Evolutionary conservation across 2,888 invertebrate species (phyloP), one percentile per base, ranked within the genome.

Genomic region (Ectemnius cavifrons): DNA sequence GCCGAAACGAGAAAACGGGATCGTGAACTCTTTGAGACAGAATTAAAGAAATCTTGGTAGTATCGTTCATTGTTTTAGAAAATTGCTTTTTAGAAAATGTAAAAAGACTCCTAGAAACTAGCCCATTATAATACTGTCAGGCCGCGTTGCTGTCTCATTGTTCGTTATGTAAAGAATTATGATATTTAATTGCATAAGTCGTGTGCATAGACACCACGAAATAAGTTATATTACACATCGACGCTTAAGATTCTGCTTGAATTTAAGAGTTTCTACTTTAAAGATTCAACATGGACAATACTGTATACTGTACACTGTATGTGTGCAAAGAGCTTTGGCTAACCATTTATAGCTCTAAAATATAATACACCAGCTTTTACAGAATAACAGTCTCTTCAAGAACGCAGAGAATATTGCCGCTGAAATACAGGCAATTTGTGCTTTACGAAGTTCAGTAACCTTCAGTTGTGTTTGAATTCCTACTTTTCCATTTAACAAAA

Each of bases 251-350:
- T 74, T 46, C 67, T 37, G 68, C 59, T 64, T 73, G 63, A 76
- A 65, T 81, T 73, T 63, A 68, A 74, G 45, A 75, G 67, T 6
- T 69, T 68, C 46, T 45, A 23, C 60, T 76, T 67, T 63, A 61
- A 66, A 73, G 72, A 66, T 62, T 69, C 76, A 76, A 71, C 75
- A 79, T 73, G 82, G 82, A 81, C 82, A 81, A 81, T 73, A 79
- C 77, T 59, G 37, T 37, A 81, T 71, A 79, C 77, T 59, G 37
- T 37, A 11, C 62, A 76, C 64, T 75, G 59, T 62, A 62, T 78
- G 63, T 71, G 67, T 63, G 63, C 49, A 72, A 78, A 81, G 67
- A 63, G 76, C 62, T 52, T 62, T 37, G 52, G 60, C 46, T 64
- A 63, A 75, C 57, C 66, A 14, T 67, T 73, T 59, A 69, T 70